These are phyloP conservation scores for Typhlomys cinereus DNA, from an alignment of 2,113 vertebrate species.

Conservation along the genomic window DNA sequence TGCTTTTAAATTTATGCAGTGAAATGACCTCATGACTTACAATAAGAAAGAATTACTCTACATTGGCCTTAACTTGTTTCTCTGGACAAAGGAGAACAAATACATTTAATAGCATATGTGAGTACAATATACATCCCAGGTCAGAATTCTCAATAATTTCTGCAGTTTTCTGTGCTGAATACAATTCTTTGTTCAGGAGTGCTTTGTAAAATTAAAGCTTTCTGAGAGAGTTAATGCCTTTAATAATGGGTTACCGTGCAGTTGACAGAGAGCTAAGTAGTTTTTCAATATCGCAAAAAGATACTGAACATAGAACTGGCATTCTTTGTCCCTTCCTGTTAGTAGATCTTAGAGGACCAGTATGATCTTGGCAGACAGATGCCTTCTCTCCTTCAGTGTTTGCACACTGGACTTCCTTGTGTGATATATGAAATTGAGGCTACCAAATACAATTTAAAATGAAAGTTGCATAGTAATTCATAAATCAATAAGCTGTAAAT, in stretches of 20 bases:
- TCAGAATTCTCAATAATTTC: neutral
- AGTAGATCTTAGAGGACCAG: neutral
- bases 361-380: neutral
- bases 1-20: neutral
- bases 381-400: neutral
- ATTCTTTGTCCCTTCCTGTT: neutral
- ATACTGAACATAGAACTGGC: neutral
- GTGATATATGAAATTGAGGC: neutral
- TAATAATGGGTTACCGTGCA: neutral
- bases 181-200: neutral
- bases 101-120: neutral
- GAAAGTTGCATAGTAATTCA: neutral
- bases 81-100: neutral
- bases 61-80: neutral
- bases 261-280: neutral
- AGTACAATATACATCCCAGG: neutral
- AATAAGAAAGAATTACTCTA: neutral
- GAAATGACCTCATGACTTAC: neutral
- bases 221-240: neutral
- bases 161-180: neutral
- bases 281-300: neutral
- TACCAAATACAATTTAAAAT: neutral
- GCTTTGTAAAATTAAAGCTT: neutral
- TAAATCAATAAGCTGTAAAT: neutral
- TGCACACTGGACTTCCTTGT: neutral